Conservation (phyloP, 2,888 invertebrate genomes). For the Stramonita haemastoma region DNA sequence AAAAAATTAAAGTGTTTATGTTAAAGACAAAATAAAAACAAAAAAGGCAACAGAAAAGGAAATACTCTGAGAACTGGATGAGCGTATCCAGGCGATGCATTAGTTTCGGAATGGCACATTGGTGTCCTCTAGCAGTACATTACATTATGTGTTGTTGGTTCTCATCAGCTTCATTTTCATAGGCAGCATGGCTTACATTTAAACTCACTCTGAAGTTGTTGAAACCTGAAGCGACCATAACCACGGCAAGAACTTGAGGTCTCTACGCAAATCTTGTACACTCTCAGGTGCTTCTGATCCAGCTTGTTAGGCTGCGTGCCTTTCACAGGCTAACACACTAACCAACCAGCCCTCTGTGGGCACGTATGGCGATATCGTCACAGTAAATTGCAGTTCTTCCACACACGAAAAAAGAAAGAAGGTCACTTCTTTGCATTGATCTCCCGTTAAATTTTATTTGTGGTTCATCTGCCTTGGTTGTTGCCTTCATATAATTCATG, state of each 20-base stretch:
- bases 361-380: background rate
- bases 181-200: background rate
- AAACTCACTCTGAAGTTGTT: background rate
- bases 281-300: background rate
- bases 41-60: background rate
- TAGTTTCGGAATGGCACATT: background rate
- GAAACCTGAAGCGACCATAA: background rate
- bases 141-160: background rate
- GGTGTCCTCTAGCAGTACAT: background rate
- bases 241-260: background rate
- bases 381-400: background rate
- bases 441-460: background rate
- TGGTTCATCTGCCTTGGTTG: background rate
- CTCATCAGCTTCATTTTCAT: background rate
- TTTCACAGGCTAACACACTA: background rate
- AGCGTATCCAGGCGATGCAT: background rate
- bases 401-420: background rate
- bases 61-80: background rate
- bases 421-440: background rate
- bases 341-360: background rate
- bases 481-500: background rate
- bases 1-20: background rate
- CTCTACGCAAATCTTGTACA: slow-evolving; percentile 9
- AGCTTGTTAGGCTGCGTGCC: background rate
- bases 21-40: background rate